Base-by-base conservation (phyloP, 2,888 invertebrate genomes). In the Ennomos fuscantarius region DNA sequence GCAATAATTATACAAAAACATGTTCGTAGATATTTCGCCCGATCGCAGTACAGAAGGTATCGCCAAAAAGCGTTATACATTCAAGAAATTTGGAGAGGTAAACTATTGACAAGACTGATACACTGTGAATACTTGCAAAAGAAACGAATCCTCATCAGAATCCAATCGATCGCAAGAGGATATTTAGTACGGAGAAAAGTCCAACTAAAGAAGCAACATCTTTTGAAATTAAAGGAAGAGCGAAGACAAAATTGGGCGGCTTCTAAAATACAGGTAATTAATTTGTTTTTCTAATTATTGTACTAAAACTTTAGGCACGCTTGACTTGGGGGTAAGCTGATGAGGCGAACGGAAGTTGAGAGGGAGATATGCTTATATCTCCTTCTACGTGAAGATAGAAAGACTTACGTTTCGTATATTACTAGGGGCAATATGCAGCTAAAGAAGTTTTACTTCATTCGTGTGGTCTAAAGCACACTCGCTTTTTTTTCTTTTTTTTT, bases 191-290 rank as follows among this genome's bases (percentile, higher is more conserved):
- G 94, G 43, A 81, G 88, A 76, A 73, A 89, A 48, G 80, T 93
- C 58, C 75, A 90, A 69, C 68, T 68, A n/a, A 85, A 87, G 60
- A 92, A 83, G 76, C 93, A 92, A 60, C 63, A 74, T 15, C 66
- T 90, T 11, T 76, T 87, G 1, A 90, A 87, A 74, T 82, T 82
- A 56, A 84, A 79, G 65, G 90, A 89, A 68, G 78, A 91, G 44
- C 74, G 84, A 52, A 81, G 77, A 49, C 82, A 74, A 33, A 79
- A 86, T 63, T 87, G 86, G 62, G 95, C 95, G 5, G 95, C 94
- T 9, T 88, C 88, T 1, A 92, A 93, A 72, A 95, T 96, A 70
- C 96, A 96, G 92, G 93, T 94, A 74, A 73, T 35, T 43, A 10
- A 12, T 40, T 37, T 15, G 3, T 11, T 31, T 36, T 15, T 24